Evolutionary conservation across 2,797 vertebrate species (phyloP).

Genomic region (Sebastes alutus): DNA sequence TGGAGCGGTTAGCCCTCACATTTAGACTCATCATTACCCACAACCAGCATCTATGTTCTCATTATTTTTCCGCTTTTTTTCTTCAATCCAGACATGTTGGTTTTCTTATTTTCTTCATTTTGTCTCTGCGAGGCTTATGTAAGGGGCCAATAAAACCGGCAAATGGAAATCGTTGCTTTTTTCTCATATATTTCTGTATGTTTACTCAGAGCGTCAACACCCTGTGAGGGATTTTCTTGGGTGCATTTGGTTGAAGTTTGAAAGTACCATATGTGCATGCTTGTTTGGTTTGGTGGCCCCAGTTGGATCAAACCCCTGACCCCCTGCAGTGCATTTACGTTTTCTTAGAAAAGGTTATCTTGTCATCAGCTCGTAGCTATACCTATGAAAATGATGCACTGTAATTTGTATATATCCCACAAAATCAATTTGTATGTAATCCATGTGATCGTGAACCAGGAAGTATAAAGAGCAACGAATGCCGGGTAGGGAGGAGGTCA

Average conservation of each 20-base stretch:
- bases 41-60: slow-evolving; percentile 56
- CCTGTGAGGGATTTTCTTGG: not conserved
- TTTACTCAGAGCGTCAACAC: slow-evolving; percentile 22
- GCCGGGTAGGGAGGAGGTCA: not conserved
- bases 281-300: not conserved
- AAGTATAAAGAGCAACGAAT: too few species aligned
- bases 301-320: not conserved
- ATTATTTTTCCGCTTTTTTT: slow-evolving; percentile 59
- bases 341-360: not conserved
- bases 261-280: not conserved
- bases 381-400: too few species aligned
- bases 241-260: slow-evolving; percentile 2
- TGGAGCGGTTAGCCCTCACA: slow-evolving; percentile 60
- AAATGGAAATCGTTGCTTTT: slow-evolving; percentile 61
- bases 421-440: not conserved
- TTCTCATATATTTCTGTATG: slow-evolving; percentile 44
- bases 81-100: slow-evolving; percentile 39
- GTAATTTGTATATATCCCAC: not conserved
- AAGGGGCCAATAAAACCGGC: slow-evolving; percentile 51
- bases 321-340: not conserved
- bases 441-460: not conserved
- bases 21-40: slow-evolving; percentile 70
- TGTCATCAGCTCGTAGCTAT: not conserved
- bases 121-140: slow-evolving; percentile 33
- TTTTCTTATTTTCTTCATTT: slow-evolving; percentile 52